Evolutionary conservation across 2,113 vertebrate genomes (phyloP).

Genomic region (Brachyhypopomus gauderio): DNA sequence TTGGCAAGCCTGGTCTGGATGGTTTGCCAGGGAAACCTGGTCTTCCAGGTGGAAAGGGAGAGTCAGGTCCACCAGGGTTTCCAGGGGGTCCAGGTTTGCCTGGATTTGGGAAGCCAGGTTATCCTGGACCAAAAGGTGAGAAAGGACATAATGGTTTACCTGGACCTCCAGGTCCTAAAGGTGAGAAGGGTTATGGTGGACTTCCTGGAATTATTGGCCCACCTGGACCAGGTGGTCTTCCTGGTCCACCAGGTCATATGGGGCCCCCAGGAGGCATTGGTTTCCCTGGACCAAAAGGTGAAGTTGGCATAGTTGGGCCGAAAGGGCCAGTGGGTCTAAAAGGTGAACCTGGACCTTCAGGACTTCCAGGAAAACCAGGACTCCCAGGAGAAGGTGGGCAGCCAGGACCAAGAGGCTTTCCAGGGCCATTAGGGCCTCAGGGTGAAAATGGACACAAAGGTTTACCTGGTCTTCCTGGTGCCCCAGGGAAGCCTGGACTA

Average conservation of each 20-base stretch:
- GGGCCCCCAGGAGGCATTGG: constrained; percentile 84
- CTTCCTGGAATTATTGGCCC: constrained; percentile 82
- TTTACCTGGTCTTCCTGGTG: constrained; percentile 81
- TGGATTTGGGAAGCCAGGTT: constrained; percentile 89
- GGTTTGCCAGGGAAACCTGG: constrained; percentile 88
- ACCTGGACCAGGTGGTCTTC: constrained; percentile 82
- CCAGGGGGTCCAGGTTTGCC: constrained; percentile 85
- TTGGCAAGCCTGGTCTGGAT: constrained; percentile 89
- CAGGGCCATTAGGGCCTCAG: constrained; percentile 86
- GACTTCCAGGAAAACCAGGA: constrained; percentile 85
- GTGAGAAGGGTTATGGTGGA: constrained; percentile 86
- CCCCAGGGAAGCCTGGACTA: constrained; percentile 77
- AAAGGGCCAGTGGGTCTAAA: constrained; percentile 83
- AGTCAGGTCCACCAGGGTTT: constrained; percentile 74
- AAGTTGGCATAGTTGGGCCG: constrained; percentile 78
- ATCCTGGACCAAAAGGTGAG: constrained; percentile 88
- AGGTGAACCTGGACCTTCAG: constrained; percentile 84
- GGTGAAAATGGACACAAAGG: constrained; percentile 85
- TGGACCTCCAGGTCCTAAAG: constrained; percentile 82
- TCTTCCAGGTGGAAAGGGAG: constrained; percentile 81
- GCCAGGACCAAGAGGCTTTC: constrained; percentile 84
- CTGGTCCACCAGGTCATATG: constrained; percentile 85
- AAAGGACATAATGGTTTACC: constrained; percentile 82
- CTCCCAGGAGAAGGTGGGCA: constrained; percentile 83
- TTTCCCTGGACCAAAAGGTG: constrained; percentile 89